These are phyloP conservation scores for Polyploca ridens DNA, from an alignment of 2,888 invertebrate genomes.

Conservation along the genomic window DNA sequence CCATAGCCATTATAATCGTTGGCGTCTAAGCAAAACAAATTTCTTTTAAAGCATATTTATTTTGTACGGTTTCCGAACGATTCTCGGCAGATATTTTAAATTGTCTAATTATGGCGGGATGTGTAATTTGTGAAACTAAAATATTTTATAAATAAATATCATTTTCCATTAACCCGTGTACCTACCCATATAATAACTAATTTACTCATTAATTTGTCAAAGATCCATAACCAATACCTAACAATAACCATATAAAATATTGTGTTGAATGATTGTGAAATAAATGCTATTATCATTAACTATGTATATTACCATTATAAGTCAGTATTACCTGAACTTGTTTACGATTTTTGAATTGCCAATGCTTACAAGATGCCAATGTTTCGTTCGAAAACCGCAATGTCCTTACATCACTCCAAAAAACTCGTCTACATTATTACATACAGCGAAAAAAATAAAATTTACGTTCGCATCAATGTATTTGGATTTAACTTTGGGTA, in stretches of 20 bases:
- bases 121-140: too few relatives aligned
- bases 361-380: background rate
- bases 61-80: slow-evolving; percentile 58
- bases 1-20: slow-evolving; percentile 49
- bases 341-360: background rate
- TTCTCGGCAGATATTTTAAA: slow-evolving; percentile 35
- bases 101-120: slow-evolving; percentile 20
- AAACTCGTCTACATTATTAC: slow-evolving; percentile 57
- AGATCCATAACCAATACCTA: background rate
- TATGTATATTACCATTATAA: background rate
- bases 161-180: background rate
- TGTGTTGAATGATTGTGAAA: background rate
- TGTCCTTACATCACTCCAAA: slow-evolving; percentile 49
- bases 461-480: slow-evolving; percentile 68
- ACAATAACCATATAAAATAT: background rate
- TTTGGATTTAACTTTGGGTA: slow-evolving; percentile 79
- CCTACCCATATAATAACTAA: background rate
- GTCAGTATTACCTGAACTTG: background rate
- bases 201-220: slow-evolving; percentile 1
- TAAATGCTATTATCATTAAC: slow-evolving; percentile 1
- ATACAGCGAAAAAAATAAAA: slow-evolving; percentile 57
- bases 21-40: slow-evolving; percentile 69
- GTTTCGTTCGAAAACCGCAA: slow-evolving; percentile 60
- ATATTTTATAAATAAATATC: background rate
- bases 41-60: slow-evolving; percentile 57